These are phyloP conservation scores for Coilia nasus DNA, from an alignment of 2,797 vertebrate genomes.

Conservation along the genomic window DNA sequence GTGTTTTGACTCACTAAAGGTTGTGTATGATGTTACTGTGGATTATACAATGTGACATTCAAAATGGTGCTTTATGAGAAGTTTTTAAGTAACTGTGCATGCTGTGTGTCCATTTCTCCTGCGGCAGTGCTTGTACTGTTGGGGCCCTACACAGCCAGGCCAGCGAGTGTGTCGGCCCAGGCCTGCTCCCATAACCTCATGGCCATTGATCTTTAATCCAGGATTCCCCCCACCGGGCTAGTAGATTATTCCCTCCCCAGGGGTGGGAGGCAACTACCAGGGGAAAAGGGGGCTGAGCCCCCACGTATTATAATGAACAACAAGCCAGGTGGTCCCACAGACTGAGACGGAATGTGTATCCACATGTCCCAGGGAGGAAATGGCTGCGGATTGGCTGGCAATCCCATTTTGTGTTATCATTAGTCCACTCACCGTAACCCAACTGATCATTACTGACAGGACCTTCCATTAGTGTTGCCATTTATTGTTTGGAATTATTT, in stretches of 20 bases:
- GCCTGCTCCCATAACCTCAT: conserved; percentile 21
- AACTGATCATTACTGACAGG: not conserved
- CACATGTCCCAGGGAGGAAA: conserved; percentile 53
- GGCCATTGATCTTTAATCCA: conserved; percentile 25
- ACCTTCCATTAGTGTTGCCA: not conserved
- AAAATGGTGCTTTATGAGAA: conserved; percentile 6
- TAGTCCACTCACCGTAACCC: not conserved
- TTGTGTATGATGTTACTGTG: not conserved
- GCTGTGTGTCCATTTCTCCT: conserved; percentile 6
- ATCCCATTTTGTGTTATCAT: not conserved
- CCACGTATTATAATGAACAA: conserved; percentile 52
- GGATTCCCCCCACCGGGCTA: conserved; percentile 24
- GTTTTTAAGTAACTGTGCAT: not conserved
- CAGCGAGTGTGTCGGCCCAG: not conserved
- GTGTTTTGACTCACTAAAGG: not conserved
- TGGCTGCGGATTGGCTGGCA: conserved; percentile 49
- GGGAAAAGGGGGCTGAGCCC: conserved; percentile 29
- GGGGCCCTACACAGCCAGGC: not conserved
- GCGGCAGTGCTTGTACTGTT: not conserved
- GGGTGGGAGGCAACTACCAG: conserved; percentile 44
- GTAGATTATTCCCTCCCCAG: conserved; percentile 31
- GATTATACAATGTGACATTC: not conserved
- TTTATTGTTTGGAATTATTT: conserved; percentile 47
- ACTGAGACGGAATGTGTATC: conserved; percentile 38
- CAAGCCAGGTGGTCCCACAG: conserved; percentile 59